Percentiles rank a stretch among this genome's conserved stretches.
These are phyloP conservation scores for Drosophila ustulata DNA, from an alignment of 2,888 invertebrate species.

Conservation along the genomic window DNA sequence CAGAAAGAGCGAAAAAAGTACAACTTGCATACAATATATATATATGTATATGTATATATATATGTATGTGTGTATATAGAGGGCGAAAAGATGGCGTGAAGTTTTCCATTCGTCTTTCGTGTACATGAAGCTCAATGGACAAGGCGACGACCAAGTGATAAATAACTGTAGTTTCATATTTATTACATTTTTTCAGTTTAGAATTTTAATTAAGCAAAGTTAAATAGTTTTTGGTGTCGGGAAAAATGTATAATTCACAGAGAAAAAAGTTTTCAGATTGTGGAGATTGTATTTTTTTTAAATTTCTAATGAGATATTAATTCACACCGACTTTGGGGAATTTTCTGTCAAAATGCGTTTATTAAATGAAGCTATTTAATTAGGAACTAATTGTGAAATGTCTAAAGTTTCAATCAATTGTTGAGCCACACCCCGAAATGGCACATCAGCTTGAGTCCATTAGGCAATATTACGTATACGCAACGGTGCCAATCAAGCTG, in stretches of 20 bases:
- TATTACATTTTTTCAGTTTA: conserved; percentile 53
- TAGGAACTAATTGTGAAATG: not conserved
- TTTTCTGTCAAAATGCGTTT: not conserved
- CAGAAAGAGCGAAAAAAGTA: not conserved
- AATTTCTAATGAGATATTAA: conserved; percentile 3
- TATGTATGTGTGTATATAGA: not conserved
- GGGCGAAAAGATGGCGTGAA: conserved; percentile 20
- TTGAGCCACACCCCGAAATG: not conserved
- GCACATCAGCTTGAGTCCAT: not conserved
- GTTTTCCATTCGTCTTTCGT: conserved; percentile 28
- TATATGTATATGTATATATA: not conserved
- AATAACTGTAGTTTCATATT: conserved; percentile 56
- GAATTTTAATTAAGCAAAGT: conserved; percentile 68
- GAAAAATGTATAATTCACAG: conserved; percentile 19
- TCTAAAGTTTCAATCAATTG: not conserved
- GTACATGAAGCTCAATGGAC: conserved; percentile 17
- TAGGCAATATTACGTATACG: conserved; percentile 11
- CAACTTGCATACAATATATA: conserved; percentile 28
- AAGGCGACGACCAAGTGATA: conserved; percentile 39
- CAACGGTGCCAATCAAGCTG: not conserved
- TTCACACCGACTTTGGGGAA: not conserved
- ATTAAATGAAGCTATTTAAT: not conserved
- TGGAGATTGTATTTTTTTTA: not conserved
- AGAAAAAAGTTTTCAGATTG: conserved; percentile 30
- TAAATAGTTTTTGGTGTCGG: conserved; percentile 45